These are phyloP conservation scores for Elysia crispata DNA, from an alignment of 2,888 invertebrate species.

Conservation along the genomic window DNA sequence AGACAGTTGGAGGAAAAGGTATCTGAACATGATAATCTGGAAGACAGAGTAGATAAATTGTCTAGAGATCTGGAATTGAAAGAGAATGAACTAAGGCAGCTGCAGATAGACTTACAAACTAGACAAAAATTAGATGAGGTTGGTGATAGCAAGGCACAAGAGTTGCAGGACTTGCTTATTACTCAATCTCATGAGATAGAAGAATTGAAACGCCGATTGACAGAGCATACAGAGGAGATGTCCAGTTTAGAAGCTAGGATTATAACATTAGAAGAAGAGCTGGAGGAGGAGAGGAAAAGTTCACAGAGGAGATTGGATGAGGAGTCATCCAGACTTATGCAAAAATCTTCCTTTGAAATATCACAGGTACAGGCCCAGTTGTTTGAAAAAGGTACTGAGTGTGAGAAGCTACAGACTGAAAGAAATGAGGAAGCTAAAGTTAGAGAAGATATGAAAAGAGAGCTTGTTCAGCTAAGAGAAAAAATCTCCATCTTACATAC, in stretches of 20 bases:
- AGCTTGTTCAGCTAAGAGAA: constrained; percentile 31
- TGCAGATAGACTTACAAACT: background rate
- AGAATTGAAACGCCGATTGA: constrained; percentile 5
- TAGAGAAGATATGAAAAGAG: constrained; percentile 5
- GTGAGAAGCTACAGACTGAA: background rate
- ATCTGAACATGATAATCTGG: no score
- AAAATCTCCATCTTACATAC: constrained; percentile 26
- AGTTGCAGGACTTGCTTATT: background rate
- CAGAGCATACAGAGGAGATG: background rate
- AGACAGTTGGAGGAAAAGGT: no score
- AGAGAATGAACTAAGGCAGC: background rate
- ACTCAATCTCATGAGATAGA: constrained; percentile 21
- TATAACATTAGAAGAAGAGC: background rate
- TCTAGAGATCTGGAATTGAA: background rate
- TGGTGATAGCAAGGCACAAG: background rate
- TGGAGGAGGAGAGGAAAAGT: constrained; percentile 26
- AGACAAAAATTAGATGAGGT: background rate
- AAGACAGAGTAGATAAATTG: no score
- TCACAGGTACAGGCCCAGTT: constrained; percentile 17
- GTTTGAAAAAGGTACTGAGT: constrained; percentile 2
- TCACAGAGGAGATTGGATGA: background rate
- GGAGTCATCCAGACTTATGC: background rate
- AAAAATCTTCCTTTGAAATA: background rate
- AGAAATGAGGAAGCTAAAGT: background rate
- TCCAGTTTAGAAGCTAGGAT: background rate